Conservation (phyloP, 2,113 vertebrate species). For the Silurus asotus region DNA sequence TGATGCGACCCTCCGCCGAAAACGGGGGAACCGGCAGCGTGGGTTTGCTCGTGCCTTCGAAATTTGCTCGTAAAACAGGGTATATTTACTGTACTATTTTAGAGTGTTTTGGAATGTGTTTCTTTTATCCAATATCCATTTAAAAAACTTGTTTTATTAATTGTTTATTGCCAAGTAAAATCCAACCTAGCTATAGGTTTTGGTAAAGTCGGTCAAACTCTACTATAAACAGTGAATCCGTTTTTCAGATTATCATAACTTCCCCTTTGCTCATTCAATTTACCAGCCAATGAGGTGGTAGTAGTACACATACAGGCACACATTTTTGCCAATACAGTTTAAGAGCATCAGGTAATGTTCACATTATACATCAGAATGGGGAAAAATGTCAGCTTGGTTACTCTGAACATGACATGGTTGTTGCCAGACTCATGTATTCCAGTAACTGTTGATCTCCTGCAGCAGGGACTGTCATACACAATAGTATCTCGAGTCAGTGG, state of each 20-base stretch:
- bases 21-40: too few species aligned
- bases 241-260: not conserved
- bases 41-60: too few species aligned
- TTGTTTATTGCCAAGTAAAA: too few species aligned
- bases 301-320: not conserved
- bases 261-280: not conserved
- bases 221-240: too few species aligned
- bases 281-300: not conserved
- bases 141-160: too few species aligned
- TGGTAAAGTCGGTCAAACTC: too few species aligned
- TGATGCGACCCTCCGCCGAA: too few species aligned
- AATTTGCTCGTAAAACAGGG: too few species aligned
- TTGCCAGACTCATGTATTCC: not conserved
- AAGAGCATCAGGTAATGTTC: not conserved
- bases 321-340: not conserved
- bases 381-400: not conserved
- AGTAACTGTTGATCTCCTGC: not conserved
- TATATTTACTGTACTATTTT: too few species aligned
- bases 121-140: too few species aligned
- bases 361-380: not conserved
- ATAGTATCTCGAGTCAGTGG: not conserved
- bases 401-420: not conserved
- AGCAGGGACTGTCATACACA: not conserved
- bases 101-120: too few species aligned
- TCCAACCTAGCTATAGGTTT: too few species aligned